phyloP scores from a whole-genome alignment of 1,140 invertebrate species.

The Drosophila nebulosa region DNA sequence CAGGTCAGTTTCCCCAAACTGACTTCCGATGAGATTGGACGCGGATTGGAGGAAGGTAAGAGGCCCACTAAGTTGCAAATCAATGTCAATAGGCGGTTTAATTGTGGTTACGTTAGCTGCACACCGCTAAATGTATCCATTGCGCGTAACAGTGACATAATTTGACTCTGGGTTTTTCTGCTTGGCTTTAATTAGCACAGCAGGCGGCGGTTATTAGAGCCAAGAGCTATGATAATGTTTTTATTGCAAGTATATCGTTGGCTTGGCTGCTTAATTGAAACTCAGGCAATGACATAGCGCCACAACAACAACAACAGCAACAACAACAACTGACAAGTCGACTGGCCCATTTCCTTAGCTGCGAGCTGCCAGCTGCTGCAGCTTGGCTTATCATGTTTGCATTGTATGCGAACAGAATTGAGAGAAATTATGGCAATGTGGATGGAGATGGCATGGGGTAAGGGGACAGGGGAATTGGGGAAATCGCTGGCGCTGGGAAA shows the following conservation, averaged over 20 bases:
- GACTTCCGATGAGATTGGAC: conserved; percentile 85
- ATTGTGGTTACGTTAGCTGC: conserved; percentile 55
- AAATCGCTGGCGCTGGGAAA: conserved; percentile 45
- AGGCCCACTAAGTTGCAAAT: conserved; percentile 7
- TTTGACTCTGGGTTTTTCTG: conserved; percentile 33
- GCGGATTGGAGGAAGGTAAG: conserved; percentile 88
- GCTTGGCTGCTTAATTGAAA: conserved; percentile 24
- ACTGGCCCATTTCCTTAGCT: conserved; percentile 49
- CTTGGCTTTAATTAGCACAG: conserved; percentile 35
- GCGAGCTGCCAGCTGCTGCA: neutral
- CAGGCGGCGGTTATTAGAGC: conserved; percentile 59
- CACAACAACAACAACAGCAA: conserved; percentile 24
- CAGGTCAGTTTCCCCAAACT: conserved; percentile 88
- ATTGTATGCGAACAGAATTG: conserved; percentile 52
- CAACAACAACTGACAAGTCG: too few species aligned
- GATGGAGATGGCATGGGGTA: conserved; percentile 2
- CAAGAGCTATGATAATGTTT: conserved; percentile 25
- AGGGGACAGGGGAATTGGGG: neutral
- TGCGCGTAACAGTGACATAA: conserved; percentile 78
- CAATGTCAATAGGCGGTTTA: conserved; percentile 45
- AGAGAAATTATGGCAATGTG: neutral
- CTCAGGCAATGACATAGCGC: conserved; percentile 57
- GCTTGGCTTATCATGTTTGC: conserved; percentile 36
- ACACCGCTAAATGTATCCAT: conserved; percentile 63
- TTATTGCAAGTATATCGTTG: conserved; percentile 17